Evolutionary conservation across 23 tunicate genomes (phyloP), one percentile per base, ranked within the genome.

Genomic region (Halocynthia aurantium): DNA sequence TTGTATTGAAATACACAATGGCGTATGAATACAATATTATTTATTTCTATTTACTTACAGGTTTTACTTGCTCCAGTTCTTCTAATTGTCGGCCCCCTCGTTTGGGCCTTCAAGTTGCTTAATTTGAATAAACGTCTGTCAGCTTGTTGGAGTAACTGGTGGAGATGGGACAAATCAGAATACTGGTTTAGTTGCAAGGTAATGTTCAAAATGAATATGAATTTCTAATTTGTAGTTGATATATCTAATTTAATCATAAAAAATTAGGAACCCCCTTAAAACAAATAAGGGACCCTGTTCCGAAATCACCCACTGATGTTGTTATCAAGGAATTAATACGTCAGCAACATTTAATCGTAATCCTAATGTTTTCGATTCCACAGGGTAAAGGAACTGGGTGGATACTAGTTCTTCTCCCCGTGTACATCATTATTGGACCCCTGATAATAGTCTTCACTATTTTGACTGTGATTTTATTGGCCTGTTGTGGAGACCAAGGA

Each of bases 121-220:
- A 72, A 81, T 6, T 21, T 81, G 19, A 72, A 76, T 19, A 50
- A 76, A 6, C 67, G 79, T 12, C 19, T 73, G 22, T 50, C 67
- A 58, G 6, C 65, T 13, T 60, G 71, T 56, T 81, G 85, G 57
- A 60, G 58, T 6, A 72, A 81, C 51, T 81, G 79, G 67, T 81
- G 85, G 85, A 67, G 67, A 58, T 81, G 85, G 54, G 85, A 81
- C 53, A 17, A 18, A 15, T 12, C 60, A 5, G 77, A 81, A 72
- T 81, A 81, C 52, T 81, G 85, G 85, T 81, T 81, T 31, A 81
- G 85, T 57, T 81, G 85, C 66, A 81, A 81, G 85, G 85, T 81
- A 71, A 81, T 11, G 9, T 69, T 52, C 11, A 15, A 73, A 31
- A 31, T 31, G 1, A 31, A 31, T 31, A 31, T 31, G 44, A 31